phyloP scores from a whole-genome alignment of 2,888 invertebrate genomes.

The Amorpha juglandis region DNA sequence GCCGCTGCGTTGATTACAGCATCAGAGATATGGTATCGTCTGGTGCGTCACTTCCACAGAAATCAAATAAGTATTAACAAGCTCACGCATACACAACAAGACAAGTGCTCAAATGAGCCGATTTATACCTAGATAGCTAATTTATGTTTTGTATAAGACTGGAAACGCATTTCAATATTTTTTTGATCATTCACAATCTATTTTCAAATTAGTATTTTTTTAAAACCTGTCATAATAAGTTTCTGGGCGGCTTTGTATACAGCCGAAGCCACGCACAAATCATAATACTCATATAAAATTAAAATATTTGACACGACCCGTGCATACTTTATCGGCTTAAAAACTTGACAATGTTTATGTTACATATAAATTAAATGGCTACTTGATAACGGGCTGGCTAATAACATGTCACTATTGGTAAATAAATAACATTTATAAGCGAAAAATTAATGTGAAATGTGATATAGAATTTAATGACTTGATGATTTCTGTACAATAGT shows the following conservation, averaged over 20 bases:
- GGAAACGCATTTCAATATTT: too few relatives aligned
- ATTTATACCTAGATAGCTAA: too few relatives aligned
- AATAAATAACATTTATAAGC: slow-evolving; percentile 24
- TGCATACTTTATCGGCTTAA: slow-evolving; percentile 62
- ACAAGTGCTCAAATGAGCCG: too few relatives aligned
- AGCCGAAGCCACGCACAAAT: slow-evolving; percentile 11
- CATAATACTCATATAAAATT: slow-evolving; percentile 16
- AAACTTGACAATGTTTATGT: slow-evolving; percentile 68
- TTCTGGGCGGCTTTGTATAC: not conserved
- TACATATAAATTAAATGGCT: slow-evolving; percentile 54
- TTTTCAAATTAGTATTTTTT: too few relatives aligned
- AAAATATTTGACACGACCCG: slow-evolving; percentile 27
- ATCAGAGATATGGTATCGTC: too few relatives aligned
- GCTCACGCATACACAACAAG: too few relatives aligned
- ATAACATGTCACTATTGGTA: slow-evolving; percentile 34
- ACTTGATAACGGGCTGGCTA: slow-evolving; percentile 54
- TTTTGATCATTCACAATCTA: too few relatives aligned
- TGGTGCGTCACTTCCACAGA: too few relatives aligned
- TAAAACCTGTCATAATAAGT: not conserved
- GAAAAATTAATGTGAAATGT: not conserved
- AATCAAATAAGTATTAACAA: too few relatives aligned
- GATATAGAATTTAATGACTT: slow-evolving; percentile 7
- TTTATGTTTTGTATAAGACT: too few relatives aligned
- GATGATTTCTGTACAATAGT: slow-evolving; percentile 20
- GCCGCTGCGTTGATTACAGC: too few relatives aligned